A percentile compares a stretch with the other conserved stretches of the same genome.
phyloP scores from a whole-genome alignment of 2,113 vertebrate species.

The Brachypodius melanocephalos region DNA sequence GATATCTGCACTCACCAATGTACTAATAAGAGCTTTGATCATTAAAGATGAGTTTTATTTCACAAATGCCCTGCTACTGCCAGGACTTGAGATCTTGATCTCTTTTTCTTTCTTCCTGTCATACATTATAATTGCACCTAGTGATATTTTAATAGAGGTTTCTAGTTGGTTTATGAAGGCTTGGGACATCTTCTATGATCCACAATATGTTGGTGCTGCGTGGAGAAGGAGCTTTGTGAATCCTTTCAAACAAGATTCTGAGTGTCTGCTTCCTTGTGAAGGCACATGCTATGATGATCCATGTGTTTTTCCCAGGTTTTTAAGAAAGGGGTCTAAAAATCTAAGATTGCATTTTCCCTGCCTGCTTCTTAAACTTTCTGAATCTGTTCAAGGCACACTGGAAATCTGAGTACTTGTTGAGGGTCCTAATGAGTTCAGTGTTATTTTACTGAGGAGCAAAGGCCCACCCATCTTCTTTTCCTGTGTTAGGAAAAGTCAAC shows the following conservation, averaged over 20 bases:
- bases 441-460: background rate
- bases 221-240: background rate
- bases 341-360: background rate
- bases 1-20: background rate
- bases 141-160: background rate
- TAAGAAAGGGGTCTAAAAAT: background rate
- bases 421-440: background rate
- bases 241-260: background rate
- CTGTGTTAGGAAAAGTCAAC: background rate
- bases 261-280: background rate
- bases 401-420: background rate
- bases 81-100: constrained; percentile 5
- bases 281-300: background rate
- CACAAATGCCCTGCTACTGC: constrained; percentile 26
- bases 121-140: background rate
- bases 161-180: background rate
- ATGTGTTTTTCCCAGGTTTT: background rate
- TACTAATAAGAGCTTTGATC: constrained; percentile 40
- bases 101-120: background rate
- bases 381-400: background rate
- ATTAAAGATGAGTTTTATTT: constrained; percentile 39
- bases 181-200: background rate
- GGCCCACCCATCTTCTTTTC: background rate
- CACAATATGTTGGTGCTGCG: background rate
- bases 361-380: background rate